Evolutionary conservation across 2,888 invertebrate genomes (phyloP).

Genomic region (Gymnocheta viridis): DNA sequence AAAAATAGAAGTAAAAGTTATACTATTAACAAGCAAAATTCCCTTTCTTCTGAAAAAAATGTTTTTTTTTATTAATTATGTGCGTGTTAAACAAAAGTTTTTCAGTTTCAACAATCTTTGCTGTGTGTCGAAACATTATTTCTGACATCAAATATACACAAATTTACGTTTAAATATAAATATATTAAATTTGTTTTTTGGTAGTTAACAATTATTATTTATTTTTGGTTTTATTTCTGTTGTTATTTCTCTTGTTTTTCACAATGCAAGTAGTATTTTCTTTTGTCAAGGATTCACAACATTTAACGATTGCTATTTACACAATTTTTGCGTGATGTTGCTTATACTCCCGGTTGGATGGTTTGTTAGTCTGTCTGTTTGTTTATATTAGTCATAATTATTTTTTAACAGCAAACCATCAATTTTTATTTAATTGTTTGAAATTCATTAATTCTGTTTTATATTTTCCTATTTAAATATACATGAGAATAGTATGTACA

Average conservation of each 20-base stretch:
- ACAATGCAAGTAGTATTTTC: background rate
- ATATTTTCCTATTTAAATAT: background rate
- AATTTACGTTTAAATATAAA: background rate
- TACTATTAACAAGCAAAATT: no score
- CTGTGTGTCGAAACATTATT: slow-evolving; percentile 13
- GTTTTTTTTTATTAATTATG: slow-evolving; percentile 25
- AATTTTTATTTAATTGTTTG: slow-evolving; percentile 65
- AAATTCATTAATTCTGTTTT: slow-evolving; percentile 49
- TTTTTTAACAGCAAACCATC: slow-evolving; percentile 61
- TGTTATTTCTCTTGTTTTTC: background rate
- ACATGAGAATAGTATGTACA: background rate
- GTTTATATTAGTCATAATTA: slow-evolving; percentile 58
- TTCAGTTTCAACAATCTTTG: slow-evolving; percentile 6
- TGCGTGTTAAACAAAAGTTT: slow-evolving; percentile 43
- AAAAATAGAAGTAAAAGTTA: no score
- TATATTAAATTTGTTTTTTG: background rate
- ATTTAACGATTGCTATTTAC: slow-evolving; percentile 5
- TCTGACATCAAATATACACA: background rate
- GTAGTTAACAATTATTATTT: slow-evolving; percentile 16
- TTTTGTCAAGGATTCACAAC: slow-evolving; percentile 18
- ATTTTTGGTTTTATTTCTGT: slow-evolving; percentile 13
- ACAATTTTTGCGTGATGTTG: slow-evolving; percentile 35
- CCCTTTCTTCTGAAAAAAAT: background rate
- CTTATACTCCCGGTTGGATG: slow-evolving; percentile 23
- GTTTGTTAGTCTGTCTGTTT: slow-evolving; percentile 13